Base-by-base conservation (phyloP, 1,140 invertebrate genomes). In the Drosophila elegans region DNA sequence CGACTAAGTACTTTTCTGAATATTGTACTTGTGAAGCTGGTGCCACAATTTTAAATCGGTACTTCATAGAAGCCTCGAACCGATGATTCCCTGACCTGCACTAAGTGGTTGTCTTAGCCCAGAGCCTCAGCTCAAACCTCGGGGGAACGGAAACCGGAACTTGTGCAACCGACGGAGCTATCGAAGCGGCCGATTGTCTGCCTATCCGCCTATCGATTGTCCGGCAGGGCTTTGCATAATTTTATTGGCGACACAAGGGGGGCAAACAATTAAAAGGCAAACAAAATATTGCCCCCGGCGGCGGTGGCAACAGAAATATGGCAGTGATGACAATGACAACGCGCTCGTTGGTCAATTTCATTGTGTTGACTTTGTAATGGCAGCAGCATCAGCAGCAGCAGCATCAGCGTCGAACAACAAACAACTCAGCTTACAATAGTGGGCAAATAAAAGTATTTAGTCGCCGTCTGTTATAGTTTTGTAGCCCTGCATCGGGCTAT, bases 221-320 rank as follows among this genome's bases (percentile, higher is more conserved):
- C 57, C 34, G 56, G 44, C 74, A 69, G 41, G 44, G 74, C 44
- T 78, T 78, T 77, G 75, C 75, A 78, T 78, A 57, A 78, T 78
- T 78, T 78, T 77, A 78, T 78, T 78, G 60, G 57, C 53, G 41
- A 41, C 52, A 46, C 55, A 78, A 63, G 42, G 75, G 75, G 55
- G 44, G 41, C 74, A 78, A 78, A 71, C 75, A 78, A 78, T 78
- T 78, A 71, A 76, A 68, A 55, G 48, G 44, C 74, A 59, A 77
- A 76, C 64, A 71, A 71, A 57, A 61, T 64, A 62, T 42, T 60
- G 60, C 60, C 60, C 60, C 54, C 38, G n/a, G 16, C 38, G n/a
- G 9, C 46, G n/a, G 38, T 60, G 44, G 21, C 56, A 48, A 46
- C n/a, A 13, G 13, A 1, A 34, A 7, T 11, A 38, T 25, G 44